Percentiles rank a stretch among this genome's conserved stretches.
Conservation (phyloP, 2,888 invertebrate species). For the Pristionchus japonicus region DNA sequence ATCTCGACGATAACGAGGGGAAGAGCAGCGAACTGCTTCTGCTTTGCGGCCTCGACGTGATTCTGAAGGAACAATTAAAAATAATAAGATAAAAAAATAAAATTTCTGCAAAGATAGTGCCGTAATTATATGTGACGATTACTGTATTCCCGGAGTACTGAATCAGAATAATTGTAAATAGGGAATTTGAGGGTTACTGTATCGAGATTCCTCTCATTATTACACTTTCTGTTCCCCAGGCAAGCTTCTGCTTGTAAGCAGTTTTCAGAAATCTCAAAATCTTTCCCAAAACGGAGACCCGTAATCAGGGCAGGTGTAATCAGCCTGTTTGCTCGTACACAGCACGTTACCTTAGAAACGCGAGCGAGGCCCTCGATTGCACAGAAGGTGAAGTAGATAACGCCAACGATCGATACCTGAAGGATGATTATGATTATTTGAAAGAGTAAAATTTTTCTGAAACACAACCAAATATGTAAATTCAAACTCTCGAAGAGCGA, state of each 20-base stretch:
- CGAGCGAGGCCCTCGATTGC: conserved; percentile 89
- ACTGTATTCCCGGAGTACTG: too few species aligned
- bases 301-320: background rate
- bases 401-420: conserved; percentile 85
- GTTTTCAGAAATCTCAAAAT: background rate
- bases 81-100: too few species aligned
- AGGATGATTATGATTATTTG: background rate
- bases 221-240: too few species aligned
- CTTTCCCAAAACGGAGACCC: background rate
- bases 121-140: too few species aligned
- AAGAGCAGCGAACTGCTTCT: conserved; percentile 85
- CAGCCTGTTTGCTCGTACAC: background rate
- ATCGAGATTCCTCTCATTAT: too few species aligned
- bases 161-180: too few species aligned
- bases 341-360: conserved; percentile 79
- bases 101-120: background rate
- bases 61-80: too few species aligned
- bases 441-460: too few species aligned
- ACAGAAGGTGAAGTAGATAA: conserved; percentile 87
- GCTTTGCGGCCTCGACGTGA: conserved; percentile 79
- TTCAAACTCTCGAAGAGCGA: too few species aligned
- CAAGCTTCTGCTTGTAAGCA: too few species aligned
- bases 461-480: too few species aligned
- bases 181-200: too few species aligned
- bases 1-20: conserved; percentile 88